Base-by-base conservation (phyloP, 1,140 invertebrate genomes). In the Wasmannia auropunctata region DNA sequence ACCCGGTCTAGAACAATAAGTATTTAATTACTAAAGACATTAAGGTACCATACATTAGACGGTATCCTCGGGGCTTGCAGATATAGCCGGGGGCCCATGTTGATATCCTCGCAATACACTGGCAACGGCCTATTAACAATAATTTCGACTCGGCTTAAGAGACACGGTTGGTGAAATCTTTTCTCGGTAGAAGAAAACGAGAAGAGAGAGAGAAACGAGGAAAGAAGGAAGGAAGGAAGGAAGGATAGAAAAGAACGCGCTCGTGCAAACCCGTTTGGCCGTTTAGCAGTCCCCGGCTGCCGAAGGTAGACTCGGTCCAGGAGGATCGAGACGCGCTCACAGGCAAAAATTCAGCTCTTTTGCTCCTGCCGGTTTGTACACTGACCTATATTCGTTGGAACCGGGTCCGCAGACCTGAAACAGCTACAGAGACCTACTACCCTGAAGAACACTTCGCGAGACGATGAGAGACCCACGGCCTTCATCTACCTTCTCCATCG, bases 341-440 rank as follows among this genome's bases (percentile, higher is more conserved):
- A 72, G 81, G 77, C 86, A 87, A 91, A 90, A 88, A 67, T 88
- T 77, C 60, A 87, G 87, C 87, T 88, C 87, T 92, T 92, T 92
- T 91, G 91, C 88, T 91, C 88, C 91, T 93, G 91, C 89, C 92
- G 91, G 91, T 92, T 95, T 94, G 91, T 92, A 93, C 91, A 95
- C 94, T 95, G 94, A 95, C 94, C 94, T 95, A 95, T 94, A 95
- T 95, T 94, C 93, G 88, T 79, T 87, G 88, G 92, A 93, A 95
- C 93, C 94, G 92, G 94, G 94, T 95, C 91, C 93, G 89, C 84
- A 86, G 87, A 92, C 88, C 88, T 85, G 87, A 75, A 65, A 75
- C 22, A 56, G 67, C 79, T 79, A 87, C 89, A 77, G 86, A 92
- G 92, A 93, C 92, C 91, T 85, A 93, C 91, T 93, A 93, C 90